Conservation (phyloP, 2,113 vertebrate species). For the Phrynosoma blainvillii region DNA sequence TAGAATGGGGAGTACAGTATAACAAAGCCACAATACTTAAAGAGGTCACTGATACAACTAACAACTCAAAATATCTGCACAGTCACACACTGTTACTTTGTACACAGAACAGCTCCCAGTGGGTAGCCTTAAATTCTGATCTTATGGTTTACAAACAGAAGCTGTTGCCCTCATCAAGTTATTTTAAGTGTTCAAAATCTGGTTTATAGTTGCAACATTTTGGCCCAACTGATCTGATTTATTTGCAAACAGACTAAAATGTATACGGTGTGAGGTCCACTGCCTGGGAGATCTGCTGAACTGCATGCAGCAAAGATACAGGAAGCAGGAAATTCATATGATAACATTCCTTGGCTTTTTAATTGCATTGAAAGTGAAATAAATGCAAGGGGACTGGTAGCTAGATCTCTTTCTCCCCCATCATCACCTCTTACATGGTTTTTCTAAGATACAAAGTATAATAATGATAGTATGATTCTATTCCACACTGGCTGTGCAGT, state of each 20-base stretch:
- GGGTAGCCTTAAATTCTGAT: constrained; percentile 13
- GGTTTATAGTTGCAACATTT: constrained; percentile 23
- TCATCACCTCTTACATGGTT: too few relatives aligned
- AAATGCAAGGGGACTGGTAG: background rate
- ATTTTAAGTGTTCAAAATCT: constrained; percentile 44
- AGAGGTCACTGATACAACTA: constrained; percentile 22
- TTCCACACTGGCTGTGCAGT: too few relatives aligned
- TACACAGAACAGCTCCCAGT: constrained; percentile 49
- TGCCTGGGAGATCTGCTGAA: too few relatives aligned
- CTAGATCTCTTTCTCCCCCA: too few relatives aligned
- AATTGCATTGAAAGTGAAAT: background rate
- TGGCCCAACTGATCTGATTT: background rate
- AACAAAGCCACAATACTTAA: constrained; percentile 36
- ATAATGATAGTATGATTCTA: too few relatives aligned
- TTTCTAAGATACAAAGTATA: too few relatives aligned
- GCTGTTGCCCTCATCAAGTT: constrained; percentile 19
- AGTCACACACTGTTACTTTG: constrained; percentile 20
- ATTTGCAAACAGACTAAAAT: background rate
- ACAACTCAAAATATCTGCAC: constrained; percentile 64
- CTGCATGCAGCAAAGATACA: background rate
- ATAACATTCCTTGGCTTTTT: background rate
- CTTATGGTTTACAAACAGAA: constrained; percentile 24
- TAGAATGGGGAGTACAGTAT: too few relatives aligned
- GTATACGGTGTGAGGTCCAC: too few relatives aligned
- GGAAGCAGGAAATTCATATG: background rate